Base-by-base conservation (phyloP, 2,888 invertebrate genomes). In the Oxycera nigricornis region DNA sequence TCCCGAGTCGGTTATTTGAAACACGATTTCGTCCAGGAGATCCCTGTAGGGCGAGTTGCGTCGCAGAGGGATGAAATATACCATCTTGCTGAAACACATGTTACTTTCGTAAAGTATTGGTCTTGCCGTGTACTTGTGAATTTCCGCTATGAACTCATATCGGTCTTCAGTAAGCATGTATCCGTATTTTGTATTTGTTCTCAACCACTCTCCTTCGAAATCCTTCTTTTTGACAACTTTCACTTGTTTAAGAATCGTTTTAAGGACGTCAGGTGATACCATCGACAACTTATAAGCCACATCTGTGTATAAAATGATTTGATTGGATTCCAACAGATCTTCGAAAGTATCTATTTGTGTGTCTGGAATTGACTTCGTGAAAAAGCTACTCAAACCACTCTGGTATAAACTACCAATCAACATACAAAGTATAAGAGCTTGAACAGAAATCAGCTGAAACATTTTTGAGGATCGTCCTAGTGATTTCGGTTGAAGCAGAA, bases 351-450 rank as follows among this genome's bases (percentile, higher is more conserved):
- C 24, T 0, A 65, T 65, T 65, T 65, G 65, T 35, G 28, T 65
- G n/a, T 30, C 65, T 20, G 65, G 1, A 39, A 65, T 39, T 3
- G 65, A 65, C 22, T 39, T 65, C 2, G 65, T 65, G 65, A 22
- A 65, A 14, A 41, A 65, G 26, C 65, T 65, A 24, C 65, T 65
- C 14, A 65, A 14, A 11, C 39, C 39, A 2, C 65, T 65, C 41
- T 65, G 65, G 35, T 65, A 65, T 17, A 65, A 17, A 17, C 41
- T 65, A 2, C 22, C 22, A 24, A 65, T 2, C 14, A 65, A 30
- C 65, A 65, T 65, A 17, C n/a, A 30, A 6, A 30, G 11, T 2
- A 28, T 2, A 9, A 59, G 30, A 28, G 28, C 59, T 6, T 30
- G 30, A 6, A 28, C 17, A 30, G 30, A n/a, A 2, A 59, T 28